Base-by-base conservation (phyloP, 2,113 vertebrate species). In the Calidris pugnax region DNA sequence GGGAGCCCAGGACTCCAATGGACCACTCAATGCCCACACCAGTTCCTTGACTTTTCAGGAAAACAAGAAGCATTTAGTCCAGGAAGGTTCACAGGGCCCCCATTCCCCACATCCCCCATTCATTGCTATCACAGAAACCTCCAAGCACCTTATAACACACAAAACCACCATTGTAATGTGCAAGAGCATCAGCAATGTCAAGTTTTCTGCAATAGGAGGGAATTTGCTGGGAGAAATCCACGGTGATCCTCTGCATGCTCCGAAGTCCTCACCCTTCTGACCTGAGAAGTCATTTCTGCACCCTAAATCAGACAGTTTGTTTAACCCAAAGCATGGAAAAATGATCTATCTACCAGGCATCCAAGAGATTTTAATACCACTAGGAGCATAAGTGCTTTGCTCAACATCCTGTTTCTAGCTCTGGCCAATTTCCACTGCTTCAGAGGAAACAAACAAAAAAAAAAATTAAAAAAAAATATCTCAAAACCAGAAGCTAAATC, bases 341-440 rank as follows among this genome's bases (percentile, higher is more conserved):
- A 71, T 94, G 92, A 95, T 95, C 81, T 87, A 71, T 89, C 89
- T 41, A 69, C 51, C 95, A 92, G 92, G 45, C 89, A 71, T 79
- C 77, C 81, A 56, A 59, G 68, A 64, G 85, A 35, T 79, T 87
- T 87, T 89, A 75, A 86, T 87, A 80, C 56, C 85, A 79, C 50
- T 19, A 89, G 85, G 81, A 92, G 51, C 72, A 71, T 27, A 62
- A 86, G 56, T 79, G 89, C 85, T 95, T 74, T 75, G 77, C 72
- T 94, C 85, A 83, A 75, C 92, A 92, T 95, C 89, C 92, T 92
- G 85, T 94, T 66, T 51, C 67, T 33, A 39, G 56, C 67, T 60
- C 77, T 35, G 89, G 89, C 85, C 45, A 75, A 87, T 89, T 89
- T 83, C 67, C 45, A 87, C 76, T 47, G 28, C 41, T 94, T 39